These are phyloP conservation scores for Prunella strophiata DNA, from an alignment of 2,797 vertebrate genomes.

Conservation along the genomic window DNA sequence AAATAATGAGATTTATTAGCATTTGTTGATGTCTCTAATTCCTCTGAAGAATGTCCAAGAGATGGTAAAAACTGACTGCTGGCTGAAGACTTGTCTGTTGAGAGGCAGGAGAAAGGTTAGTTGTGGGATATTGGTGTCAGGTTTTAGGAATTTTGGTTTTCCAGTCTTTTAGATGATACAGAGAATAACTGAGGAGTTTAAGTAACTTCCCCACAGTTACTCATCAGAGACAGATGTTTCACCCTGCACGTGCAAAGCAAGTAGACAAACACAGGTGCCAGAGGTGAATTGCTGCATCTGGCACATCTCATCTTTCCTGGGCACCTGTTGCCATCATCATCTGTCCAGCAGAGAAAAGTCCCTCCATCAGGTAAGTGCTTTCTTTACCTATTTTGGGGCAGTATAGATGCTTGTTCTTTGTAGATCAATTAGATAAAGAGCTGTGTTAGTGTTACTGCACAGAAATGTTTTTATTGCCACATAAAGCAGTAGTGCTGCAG, in stretches of 20 bases:
- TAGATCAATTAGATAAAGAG: not conserved
- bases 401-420: not conserved
- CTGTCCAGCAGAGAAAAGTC: not conserved
- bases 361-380: not conserved
- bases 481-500: not conserved
- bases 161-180: not conserved
- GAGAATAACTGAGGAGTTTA: not conserved
- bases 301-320: not conserved
- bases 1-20: not conserved
- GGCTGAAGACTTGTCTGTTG: not conserved
- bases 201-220: not conserved
- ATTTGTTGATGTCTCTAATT: not conserved
- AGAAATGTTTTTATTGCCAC: not conserved
- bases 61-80: not conserved
- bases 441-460: not conserved
- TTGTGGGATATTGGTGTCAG: not conserved
- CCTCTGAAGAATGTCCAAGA: not conserved
- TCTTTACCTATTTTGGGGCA: not conserved
- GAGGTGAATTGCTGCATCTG: not conserved
- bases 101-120: not conserved
- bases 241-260: not conserved
- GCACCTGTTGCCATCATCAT: not conserved
- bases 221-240: not conserved
- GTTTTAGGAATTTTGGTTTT: not conserved
- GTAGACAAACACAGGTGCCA: not conserved